phyloP scores from a whole-genome alignment of 1,140 invertebrate genomes.

The Drosophila gunungcola region DNA sequence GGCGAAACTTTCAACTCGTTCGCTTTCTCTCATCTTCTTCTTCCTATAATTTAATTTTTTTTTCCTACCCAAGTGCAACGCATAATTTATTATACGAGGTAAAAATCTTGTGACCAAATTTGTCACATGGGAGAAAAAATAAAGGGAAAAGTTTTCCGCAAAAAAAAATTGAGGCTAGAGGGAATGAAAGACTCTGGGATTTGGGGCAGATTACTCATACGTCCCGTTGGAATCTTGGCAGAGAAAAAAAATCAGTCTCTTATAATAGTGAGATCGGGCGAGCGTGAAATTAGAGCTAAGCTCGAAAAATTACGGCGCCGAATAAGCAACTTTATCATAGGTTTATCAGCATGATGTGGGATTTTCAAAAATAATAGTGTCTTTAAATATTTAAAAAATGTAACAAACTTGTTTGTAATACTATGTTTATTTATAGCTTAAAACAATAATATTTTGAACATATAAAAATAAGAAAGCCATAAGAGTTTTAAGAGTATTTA shows the following conservation, averaged over 20 bases:
- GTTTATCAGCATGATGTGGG: neutral
- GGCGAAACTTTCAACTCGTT: slow-evolving; percentile 47
- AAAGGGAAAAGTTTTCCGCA: slow-evolving; percentile 62
- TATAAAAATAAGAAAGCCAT: too few species aligned
- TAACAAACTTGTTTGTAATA: too few species aligned
- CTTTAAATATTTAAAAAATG: too few species aligned
- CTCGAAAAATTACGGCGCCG: slow-evolving; percentile 27
- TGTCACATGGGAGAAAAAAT: slow-evolving; percentile 83
- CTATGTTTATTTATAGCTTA: too few species aligned
- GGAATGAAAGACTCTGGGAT: slow-evolving; percentile 27
- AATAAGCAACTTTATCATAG: slow-evolving; percentile 7
- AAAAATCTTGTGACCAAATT: slow-evolving; percentile 78
- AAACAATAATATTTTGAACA: too few species aligned
- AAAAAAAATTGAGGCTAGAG: slow-evolving; percentile 18
- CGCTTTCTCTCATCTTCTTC: slow-evolving; percentile 15
- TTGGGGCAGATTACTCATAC: slow-evolving; percentile 71
- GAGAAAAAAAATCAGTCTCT: slow-evolving; percentile 25
- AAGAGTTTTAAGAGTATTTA: too few species aligned
- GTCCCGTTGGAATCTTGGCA: slow-evolving; percentile 29
- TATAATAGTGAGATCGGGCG: slow-evolving; percentile 48
- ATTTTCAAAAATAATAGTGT: neutral
- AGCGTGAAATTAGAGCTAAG: slow-evolving; percentile 70
- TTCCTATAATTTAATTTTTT: slow-evolving; percentile 28
- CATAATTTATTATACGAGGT: slow-evolving; percentile 73
- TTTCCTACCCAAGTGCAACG: slow-evolving; percentile 19